Base-by-base conservation (phyloP, 1,140 invertebrate species). In the Pseudomyrmex sp. region DNA sequence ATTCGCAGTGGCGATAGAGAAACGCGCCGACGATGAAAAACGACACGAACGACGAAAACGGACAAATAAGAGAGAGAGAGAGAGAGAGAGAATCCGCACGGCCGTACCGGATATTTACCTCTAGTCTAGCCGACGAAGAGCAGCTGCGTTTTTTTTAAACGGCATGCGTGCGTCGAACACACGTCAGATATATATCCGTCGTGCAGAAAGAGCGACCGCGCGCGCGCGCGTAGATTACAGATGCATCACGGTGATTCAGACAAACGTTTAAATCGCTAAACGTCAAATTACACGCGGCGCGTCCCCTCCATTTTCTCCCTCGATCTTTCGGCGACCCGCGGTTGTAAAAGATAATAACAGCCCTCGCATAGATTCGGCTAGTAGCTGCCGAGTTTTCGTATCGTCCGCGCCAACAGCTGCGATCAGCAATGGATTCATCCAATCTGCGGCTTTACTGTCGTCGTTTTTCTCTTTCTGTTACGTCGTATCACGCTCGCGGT, bases 181-280 rank as follows among this genome's bases (percentile, higher is more conserved):
- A 18, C 35, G 35, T 35, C 35, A 35, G 35, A 35, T 35, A 35
- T 35, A 35, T 35, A 35, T 35, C 35, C 35, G 35, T 35, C 35
- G 35, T 7, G 5, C 35, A 86, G 68, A 72, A 35, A 44, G 56
- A 48, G 18, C 35, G 35, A 35, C 35, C 7, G 35, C 4, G 35
- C 35, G 35, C 23, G n/a, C 10, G 13, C 10, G 18, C 68, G 54
- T 61, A 92, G 91, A 93, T 93, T 93, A 93, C 92, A 92, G 92
- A 92, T 92, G 92, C 89, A 88, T 91, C 91, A 85, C 84, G 88
- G 88, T 90, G 90, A 93, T 93, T 92, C 92, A 91, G 91, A 92
- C 91, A 91, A 93, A 93, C 92, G 91, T 92, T 93, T 93, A 93
- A 92, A 92, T 92, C 88, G 90, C 91, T 93, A 93, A 93, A 92